phyloP scores from a whole-genome alignment of 2,113 vertebrate genomes.

The Rutilus rutilus region DNA sequence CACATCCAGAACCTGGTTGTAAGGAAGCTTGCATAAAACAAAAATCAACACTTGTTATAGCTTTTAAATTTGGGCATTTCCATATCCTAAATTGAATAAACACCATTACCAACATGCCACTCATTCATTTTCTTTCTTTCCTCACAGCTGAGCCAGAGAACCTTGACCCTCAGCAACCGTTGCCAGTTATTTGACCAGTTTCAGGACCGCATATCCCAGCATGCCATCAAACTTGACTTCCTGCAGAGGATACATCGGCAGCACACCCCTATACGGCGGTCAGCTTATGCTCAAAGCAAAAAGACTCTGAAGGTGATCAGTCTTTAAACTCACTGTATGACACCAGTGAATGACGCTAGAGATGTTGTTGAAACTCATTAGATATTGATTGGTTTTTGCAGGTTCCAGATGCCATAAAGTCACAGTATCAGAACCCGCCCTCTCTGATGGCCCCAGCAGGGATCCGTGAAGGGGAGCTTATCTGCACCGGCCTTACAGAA shows the following conservation, averaged over 20 bases:
- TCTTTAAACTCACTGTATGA: neutral
- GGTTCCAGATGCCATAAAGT: conserved; percentile 98
- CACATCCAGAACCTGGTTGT: conserved; percentile 96
- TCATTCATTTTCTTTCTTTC: conserved; percentile 56
- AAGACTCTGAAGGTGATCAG: conserved; percentile 86
- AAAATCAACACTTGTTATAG: neutral
- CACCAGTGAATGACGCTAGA: neutral
- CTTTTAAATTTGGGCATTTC: neutral
- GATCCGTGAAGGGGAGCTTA: conserved; percentile 91
- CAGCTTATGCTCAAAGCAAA: conserved; percentile 81
- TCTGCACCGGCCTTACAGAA: conserved; percentile 88
- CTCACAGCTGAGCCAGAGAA: conserved; percentile 93
- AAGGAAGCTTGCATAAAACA: conserved; percentile 63
- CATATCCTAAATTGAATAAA: neutral
- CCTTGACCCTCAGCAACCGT: conserved; percentile 91
- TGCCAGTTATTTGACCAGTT: conserved; percentile 98
- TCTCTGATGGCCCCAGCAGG: conserved; percentile 85
- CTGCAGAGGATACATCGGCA: conserved; percentile 91
- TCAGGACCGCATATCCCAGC: conserved; percentile 96
- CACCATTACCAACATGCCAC: neutral
- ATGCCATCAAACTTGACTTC: conserved; percentile 96
- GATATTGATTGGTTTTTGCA: conserved; percentile 54
- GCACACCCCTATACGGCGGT: conserved; percentile 85
- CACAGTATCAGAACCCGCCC: conserved; percentile 92
- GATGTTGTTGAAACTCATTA: neutral